These are phyloP conservation scores for Cochlearius cochlearius DNA, from an alignment of 2,113 vertebrate species.

Conservation along the genomic window DNA sequence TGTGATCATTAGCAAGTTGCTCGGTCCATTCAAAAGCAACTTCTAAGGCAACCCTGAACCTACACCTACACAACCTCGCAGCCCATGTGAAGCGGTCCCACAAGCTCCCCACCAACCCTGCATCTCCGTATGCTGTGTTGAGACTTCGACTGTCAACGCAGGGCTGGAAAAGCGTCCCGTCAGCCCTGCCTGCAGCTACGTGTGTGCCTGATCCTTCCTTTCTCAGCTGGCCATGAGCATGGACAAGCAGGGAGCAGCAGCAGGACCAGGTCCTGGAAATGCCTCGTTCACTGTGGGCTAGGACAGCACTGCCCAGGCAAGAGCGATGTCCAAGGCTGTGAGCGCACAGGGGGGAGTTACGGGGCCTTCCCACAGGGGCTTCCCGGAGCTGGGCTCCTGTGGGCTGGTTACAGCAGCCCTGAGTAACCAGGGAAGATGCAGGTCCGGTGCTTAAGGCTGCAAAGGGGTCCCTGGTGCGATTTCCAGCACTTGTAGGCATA, in stretches of 20 bases:
- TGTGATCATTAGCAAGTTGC: background rate
- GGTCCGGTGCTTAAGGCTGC: background rate
- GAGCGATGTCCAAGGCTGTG: fast-evolving
- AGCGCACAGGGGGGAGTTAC: fast-evolving
- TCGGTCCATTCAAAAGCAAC: background rate
- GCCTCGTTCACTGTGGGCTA: background rate
- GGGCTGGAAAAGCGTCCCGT: background rate
- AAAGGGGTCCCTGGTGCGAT: background rate
- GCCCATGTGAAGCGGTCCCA: background rate
- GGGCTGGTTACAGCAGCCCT: background rate
- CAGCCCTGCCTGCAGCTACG: background rate
- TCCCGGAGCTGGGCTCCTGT: background rate
- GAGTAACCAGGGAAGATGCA: background rate
- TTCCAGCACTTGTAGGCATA: background rate
- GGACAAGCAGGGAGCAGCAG: background rate
- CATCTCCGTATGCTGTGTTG: background rate
- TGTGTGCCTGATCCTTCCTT: background rate
- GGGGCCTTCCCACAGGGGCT: background rate
- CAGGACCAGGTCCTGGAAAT: background rate
- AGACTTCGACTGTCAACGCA: fast-evolving
- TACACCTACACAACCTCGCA: too few species aligned
- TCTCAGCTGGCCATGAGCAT: background rate
- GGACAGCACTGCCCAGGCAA: background rate
- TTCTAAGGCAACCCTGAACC: background rate
- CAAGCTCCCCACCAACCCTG: background rate